phyloP scores from a whole-genome alignment of 2,113 vertebrate species.

The Centropristis striata region DNA sequence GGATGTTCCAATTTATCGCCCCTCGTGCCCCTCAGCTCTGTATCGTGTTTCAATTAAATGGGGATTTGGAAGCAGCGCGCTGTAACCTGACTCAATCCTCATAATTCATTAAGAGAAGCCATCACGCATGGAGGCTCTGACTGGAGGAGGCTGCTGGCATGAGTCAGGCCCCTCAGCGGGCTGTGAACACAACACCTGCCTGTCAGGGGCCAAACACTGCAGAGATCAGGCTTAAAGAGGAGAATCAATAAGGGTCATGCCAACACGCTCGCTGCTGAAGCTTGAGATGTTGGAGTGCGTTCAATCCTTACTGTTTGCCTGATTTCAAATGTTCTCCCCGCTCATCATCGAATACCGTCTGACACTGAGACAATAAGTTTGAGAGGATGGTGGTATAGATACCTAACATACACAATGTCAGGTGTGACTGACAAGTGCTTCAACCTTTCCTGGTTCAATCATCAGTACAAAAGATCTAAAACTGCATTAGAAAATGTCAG shows the following conservation, averaged over 20 bases:
- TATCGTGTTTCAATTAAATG: constrained; percentile 75
- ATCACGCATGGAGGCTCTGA: constrained; percentile 24
- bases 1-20: constrained; percentile 64
- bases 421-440: no score
- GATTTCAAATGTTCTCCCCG: no score
- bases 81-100: constrained; percentile 36
- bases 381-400: no score
- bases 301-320: neutral
- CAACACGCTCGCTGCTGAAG: neutral
- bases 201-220: neutral
- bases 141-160: constrained; percentile 11
- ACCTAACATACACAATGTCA: no score
- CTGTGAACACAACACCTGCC: neutral
- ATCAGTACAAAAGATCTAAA: no score
- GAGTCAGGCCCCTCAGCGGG: neutral
- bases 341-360: no score
- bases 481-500: no score
- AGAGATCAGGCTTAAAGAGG: neutral
- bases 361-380: no score
- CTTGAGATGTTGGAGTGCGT: neutral
- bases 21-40: constrained; percentile 56
- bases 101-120: constrained; percentile 62
- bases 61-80: constrained; percentile 60
- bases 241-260: neutral
- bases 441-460: no score